Evolutionary conservation across 2,797 vertebrate species (phyloP).

Genomic region (Steatocranus sp.): DNA sequence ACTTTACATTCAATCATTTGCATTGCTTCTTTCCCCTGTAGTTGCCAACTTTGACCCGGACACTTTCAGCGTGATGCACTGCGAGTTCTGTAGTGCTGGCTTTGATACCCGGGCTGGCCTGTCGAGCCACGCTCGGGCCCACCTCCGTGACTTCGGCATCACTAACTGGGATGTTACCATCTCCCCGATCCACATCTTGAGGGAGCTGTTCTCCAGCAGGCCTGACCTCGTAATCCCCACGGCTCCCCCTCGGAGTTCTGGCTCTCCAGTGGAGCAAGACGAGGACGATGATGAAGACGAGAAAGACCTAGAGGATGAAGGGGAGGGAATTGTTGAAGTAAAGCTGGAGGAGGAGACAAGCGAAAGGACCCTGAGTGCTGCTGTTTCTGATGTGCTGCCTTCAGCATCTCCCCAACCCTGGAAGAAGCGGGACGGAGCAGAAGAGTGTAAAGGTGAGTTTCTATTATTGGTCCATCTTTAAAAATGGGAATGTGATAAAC

Average conservation of each 20-base stretch:
- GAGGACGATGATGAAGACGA: slow-evolving; percentile 32
- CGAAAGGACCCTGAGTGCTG: slow-evolving; percentile 55
- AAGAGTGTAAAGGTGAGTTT: slow-evolving; percentile 58
- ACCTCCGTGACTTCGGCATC: slow-evolving; percentile 94
- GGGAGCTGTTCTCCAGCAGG: slow-evolving; percentile 89
- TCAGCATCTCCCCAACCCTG: slow-evolving; percentile 29
- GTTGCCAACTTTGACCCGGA: slow-evolving; percentile 95
- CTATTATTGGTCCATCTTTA: background rate
- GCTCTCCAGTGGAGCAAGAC: slow-evolving; percentile 40
- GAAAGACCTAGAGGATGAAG: slow-evolving; percentile 34
- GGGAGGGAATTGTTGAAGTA: slow-evolving; percentile 46
- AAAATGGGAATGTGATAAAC: background rate
- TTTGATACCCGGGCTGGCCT: slow-evolving; percentile 94
- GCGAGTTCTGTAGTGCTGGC: slow-evolving; percentile 95
- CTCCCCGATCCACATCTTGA: slow-evolving; percentile 92
- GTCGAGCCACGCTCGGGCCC: slow-evolving; percentile 93
- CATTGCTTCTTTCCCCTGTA: slow-evolving; percentile 48
- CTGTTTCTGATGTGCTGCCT: slow-evolving; percentile 28
- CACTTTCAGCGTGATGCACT: slow-evolving; percentile 97
- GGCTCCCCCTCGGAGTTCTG: slow-evolving; percentile 65
- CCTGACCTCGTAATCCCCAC: slow-evolving; percentile 83
- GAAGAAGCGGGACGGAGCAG: slow-evolving; percentile 35
- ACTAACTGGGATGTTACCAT: slow-evolving; percentile 98
- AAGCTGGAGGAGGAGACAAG: slow-evolving; percentile 54
- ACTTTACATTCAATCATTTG: background rate